Percentiles rank a stretch among this genome's conserved stretches.
These are phyloP conservation scores for Tetragnatha montana DNA, from an alignment of 2,888 invertebrate genomes.

Conservation along the genomic window DNA sequence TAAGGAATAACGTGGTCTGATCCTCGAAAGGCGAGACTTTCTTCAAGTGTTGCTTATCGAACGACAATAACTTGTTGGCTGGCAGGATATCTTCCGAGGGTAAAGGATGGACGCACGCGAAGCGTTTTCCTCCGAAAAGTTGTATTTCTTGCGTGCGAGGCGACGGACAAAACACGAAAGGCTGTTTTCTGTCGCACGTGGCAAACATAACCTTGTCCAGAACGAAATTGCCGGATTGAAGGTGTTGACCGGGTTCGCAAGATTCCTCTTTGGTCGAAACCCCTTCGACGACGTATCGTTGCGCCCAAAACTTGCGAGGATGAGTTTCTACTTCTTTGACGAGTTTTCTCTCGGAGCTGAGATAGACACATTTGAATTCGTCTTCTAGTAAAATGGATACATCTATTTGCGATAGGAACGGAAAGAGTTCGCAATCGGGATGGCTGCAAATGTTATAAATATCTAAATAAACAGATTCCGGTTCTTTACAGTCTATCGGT, in stretches of 20 bases:
- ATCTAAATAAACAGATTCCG: not conserved
- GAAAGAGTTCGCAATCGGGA: constrained; percentile 27
- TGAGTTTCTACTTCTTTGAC: not conserved
- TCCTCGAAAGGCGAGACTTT: not conserved
- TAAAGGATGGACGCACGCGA: not conserved
- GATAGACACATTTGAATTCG: not conserved
- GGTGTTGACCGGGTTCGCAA: not conserved
- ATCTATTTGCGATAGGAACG: constrained; percentile 18
- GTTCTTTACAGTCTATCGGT: not conserved
- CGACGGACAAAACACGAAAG: constrained; percentile 47
- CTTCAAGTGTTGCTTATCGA: not conserved
- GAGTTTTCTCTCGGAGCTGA: not conserved
- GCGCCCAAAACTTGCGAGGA: constrained; percentile 7
- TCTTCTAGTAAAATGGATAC: not conserved
- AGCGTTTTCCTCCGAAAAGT: not conserved
- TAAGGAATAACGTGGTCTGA: not conserved
- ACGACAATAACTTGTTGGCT: not conserved
- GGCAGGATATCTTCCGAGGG: not conserved
- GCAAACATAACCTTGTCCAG: not conserved
- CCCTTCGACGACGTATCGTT: not conserved
- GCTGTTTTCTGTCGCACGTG: constrained; percentile 5
- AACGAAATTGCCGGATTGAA: constrained; percentile 36
- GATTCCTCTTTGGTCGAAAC: not conserved
- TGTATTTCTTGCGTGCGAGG: not conserved
- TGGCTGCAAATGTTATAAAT: constrained; percentile 30